Percentiles rank a stretch among this genome's conserved stretches.
Conservation (phyloP, 2,888 invertebrate species). For the Chaitophorus viminalis region DNA sequence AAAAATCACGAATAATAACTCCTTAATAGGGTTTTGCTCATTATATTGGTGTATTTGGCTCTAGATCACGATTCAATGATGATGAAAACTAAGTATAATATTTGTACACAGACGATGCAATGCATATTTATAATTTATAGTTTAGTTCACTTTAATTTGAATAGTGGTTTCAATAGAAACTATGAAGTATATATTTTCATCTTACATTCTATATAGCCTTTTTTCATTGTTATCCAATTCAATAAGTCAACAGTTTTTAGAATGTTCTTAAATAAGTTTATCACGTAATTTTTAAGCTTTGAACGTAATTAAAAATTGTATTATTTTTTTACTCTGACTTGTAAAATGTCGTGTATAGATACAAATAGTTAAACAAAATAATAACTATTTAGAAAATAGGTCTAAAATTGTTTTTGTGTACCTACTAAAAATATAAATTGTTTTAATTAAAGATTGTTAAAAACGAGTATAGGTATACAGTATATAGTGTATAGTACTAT, state of each 20-base stretch:
- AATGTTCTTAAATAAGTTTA: not conserved
- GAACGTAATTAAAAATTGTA: not conserved
- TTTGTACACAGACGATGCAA: conserved; percentile 16
- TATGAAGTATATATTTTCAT: not conserved
- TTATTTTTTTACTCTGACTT: not conserved
- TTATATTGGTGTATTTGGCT: conserved; percentile 21
- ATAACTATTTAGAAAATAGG: not conserved
- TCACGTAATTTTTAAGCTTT: not conserved
- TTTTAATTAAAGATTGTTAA: not conserved
- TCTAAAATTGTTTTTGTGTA: not conserved
- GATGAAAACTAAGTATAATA: conserved; percentile 21
- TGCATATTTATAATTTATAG: conserved; percentile 50
- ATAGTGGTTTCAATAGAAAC: not conserved
- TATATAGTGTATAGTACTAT: too few species aligned
- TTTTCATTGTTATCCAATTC: not conserved
- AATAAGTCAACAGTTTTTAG: conserved; percentile 20
- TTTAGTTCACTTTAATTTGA: conserved; percentile 34
- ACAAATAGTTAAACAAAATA: not conserved
- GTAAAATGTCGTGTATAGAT: not conserved
- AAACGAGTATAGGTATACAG: too few species aligned
- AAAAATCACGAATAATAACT: conserved; percentile 36
- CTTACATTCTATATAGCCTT: not conserved
- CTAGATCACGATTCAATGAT: conserved; percentile 32
- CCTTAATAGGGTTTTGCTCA: not conserved
- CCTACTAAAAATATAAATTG: not conserved